phyloP scores from a whole-genome alignment of 30 jellyfish, hydroid and myxozoan species.

The Aurelia sp. region DNA sequence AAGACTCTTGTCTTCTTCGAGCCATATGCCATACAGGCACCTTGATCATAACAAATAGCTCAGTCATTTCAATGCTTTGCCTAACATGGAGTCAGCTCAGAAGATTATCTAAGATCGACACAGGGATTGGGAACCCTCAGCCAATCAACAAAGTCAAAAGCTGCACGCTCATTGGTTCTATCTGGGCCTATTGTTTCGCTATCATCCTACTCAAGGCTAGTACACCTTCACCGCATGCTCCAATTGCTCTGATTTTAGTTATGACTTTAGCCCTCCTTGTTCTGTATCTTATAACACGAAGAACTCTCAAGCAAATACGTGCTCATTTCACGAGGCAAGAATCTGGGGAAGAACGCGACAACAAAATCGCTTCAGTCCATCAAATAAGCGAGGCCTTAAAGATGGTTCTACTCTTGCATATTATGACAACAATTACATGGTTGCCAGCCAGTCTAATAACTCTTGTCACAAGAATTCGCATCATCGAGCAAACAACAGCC shows the following conservation, averaged over 20 bases:
- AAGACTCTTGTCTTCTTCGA: conserved; percentile 17
- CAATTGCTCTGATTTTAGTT: neutral
- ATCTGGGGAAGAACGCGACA: neutral
- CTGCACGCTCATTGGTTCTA: neutral
- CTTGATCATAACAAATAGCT: conserved; percentile 5
- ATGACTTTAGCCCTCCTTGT: neutral
- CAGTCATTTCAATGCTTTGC: conserved; percentile 1
- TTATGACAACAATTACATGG: conserved; percentile 13
- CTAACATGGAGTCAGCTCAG: conserved; percentile 9
- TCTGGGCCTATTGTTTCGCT: conserved; percentile 25
- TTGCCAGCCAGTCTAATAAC: conserved; percentile 8
- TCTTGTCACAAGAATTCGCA: neutral
- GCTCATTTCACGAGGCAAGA: neutral
- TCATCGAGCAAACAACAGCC: neutral
- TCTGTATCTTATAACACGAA: neutral
- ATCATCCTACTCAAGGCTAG: neutral
- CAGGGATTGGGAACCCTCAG: neutral
- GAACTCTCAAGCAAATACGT: neutral
- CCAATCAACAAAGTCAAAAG: neutral
- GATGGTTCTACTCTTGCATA: neutral
- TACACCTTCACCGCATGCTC: conserved; percentile 5
- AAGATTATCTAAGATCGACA: neutral
- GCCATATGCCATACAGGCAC: neutral
- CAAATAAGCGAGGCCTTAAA: conserved; percentile 7
- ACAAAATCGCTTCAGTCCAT: neutral